Evolutionary conservation across 1,140 invertebrate species (phyloP).

Genomic region (Cyrtorhinus lividipennis): DNA sequence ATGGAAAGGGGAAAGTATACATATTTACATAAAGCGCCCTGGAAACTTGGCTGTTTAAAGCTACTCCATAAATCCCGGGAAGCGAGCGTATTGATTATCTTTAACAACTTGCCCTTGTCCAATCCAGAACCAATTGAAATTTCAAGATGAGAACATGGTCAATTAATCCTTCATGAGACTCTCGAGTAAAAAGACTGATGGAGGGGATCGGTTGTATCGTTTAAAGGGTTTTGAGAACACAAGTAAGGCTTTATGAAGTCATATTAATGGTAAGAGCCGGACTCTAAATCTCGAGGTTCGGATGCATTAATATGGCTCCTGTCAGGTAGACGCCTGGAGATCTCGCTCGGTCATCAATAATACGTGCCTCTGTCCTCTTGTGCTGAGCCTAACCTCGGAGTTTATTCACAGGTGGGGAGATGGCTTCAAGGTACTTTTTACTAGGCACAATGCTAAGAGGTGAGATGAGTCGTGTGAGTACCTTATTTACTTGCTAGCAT

Average conservation of each 20-base stretch:
- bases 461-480: too few species aligned
- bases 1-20: neutral
- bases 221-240: neutral
- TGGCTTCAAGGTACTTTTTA: too few species aligned
- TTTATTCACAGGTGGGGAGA: too few species aligned
- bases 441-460: too few species aligned
- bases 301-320: conserved; percentile 2
- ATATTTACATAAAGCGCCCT: conserved; percentile 6
- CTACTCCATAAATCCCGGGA: neutral
- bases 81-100: conserved; percentile 2
- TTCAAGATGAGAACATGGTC: conserved; percentile 6
- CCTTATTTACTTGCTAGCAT: too few species aligned
- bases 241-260: conserved; percentile 7
- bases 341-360: conserved; percentile 2
- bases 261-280: neutral
- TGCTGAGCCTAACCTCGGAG: neutral
- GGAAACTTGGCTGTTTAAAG: neutral
- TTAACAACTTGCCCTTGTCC: conserved; percentile 7
- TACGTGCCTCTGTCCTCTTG: neutral
- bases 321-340: conserved; percentile 9
- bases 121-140: conserved; percentile 10
- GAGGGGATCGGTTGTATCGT: neutral
- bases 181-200: neutral
- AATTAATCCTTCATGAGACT: conserved; percentile 1
- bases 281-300: conserved; percentile 4